Evolutionary conservation across 2,113 vertebrate genomes (phyloP).

Genomic region (Campylorhamphus procurvoides): DNA sequence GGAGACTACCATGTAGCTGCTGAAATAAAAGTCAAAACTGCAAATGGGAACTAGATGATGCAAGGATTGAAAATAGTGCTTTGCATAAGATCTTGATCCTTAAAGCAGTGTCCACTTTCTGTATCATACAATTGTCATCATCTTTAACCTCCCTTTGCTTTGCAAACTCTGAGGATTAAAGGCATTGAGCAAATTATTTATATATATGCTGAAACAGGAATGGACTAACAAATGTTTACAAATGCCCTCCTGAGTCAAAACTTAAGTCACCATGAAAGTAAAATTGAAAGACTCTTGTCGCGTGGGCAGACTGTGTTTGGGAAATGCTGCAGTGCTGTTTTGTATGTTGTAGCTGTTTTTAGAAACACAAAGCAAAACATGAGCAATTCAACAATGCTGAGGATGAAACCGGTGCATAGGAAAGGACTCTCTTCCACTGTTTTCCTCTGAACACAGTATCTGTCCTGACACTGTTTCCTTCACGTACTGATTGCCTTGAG

Average conservation of each 20-base stretch:
- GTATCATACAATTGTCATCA: not conserved
- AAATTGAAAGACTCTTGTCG: accelerated
- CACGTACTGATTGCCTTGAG: not conserved
- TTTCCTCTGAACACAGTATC: not conserved
- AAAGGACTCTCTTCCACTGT: not conserved
- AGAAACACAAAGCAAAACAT: not conserved
- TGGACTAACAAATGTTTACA: not conserved
- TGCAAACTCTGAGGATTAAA: not conserved
- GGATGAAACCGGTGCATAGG: not conserved
- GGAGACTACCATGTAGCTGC: not conserved
- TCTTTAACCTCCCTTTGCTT: not conserved
- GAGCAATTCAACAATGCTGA: not conserved
- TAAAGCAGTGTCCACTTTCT: not conserved
- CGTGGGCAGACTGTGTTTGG: not conserved
- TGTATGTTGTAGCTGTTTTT: not conserved
- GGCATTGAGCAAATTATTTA: not conserved
- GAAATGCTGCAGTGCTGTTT: not conserved
- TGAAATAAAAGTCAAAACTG: not conserved
- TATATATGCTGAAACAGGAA: not conserved
- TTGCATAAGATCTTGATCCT: not conserved
- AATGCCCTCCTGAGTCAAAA: not conserved
- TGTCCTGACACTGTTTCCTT: not conserved
- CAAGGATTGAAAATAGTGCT: not conserved
- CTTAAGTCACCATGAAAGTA: not conserved
- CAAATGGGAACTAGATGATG: not conserved